phyloP scores from a whole-genome alignment of 2,113 vertebrate species.

The Geococcyx californianus region DNA sequence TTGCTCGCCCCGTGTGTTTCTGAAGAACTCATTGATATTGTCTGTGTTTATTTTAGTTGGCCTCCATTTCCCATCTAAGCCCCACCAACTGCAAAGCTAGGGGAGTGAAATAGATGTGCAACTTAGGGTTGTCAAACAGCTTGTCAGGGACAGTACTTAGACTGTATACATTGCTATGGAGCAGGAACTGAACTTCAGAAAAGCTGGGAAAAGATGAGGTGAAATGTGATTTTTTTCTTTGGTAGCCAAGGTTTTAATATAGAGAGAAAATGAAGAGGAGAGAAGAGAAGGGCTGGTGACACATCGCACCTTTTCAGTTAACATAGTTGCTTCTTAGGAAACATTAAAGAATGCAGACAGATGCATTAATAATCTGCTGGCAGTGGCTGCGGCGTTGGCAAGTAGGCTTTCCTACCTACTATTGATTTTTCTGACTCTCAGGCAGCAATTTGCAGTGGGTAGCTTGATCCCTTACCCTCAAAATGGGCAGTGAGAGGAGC shows the following conservation, averaged over 20 bases:
- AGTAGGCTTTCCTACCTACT: conserved; percentile 26
- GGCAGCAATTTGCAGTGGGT: conserved; percentile 42
- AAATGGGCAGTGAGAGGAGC: not conserved
- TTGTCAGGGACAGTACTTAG: conserved; percentile 63
- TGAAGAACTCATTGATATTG: conserved; percentile 63
- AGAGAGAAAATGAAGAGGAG: conserved; percentile 62
- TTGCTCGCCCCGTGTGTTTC: conserved; percentile 51
- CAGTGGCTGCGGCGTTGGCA: conserved; percentile 38
- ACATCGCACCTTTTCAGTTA: conserved; percentile 62
- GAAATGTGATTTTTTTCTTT: conserved; percentile 69
- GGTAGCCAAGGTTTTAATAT: conserved; percentile 67
- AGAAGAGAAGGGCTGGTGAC: conserved; percentile 66
- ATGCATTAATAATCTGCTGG: conserved; percentile 66
- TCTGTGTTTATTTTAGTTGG: conserved; percentile 69
- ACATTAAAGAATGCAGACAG: conserved; percentile 65
- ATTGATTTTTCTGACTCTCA: conserved; percentile 49
- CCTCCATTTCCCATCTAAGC: conserved; percentile 61
- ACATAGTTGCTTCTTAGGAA: conserved; percentile 63
- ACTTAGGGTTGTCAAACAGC: conserved; percentile 62
- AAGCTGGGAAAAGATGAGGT: conserved; percentile 71
- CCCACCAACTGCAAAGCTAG: conserved; percentile 32
- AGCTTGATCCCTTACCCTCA: not conserved
- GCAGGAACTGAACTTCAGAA: conserved; percentile 63
- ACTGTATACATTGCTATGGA: conserved; percentile 52
- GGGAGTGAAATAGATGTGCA: conserved; percentile 63